phyloP scores from a whole-genome alignment of 2,113 vertebrate species.

The Balaenoptera acutorostrata region DNA sequence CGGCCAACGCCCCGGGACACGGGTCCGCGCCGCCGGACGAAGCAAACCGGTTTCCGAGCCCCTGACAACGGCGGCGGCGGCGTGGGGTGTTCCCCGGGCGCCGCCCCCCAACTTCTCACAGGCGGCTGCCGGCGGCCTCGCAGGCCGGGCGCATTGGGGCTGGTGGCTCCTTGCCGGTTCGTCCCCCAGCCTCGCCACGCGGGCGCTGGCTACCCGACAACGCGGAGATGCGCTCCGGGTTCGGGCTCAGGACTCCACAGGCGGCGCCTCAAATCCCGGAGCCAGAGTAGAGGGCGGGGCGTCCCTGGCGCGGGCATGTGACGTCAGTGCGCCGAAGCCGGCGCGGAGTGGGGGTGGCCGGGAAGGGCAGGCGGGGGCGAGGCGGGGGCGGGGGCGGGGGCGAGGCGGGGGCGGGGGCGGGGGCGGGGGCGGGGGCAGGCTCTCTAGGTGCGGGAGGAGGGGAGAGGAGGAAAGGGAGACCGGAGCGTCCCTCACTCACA shows the following conservation, averaged over 20 bases:
- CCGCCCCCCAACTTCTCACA: constrained; percentile 13
- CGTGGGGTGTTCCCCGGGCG: not conserved
- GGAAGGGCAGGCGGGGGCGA: not conserved
- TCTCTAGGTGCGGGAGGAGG: accelerated
- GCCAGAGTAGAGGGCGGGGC: accelerated
- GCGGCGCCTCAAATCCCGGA: not conserved
- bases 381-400: too few species aligned
- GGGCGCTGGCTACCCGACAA: not conserved
- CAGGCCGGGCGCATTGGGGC: not conserved
- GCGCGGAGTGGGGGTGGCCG: not conserved
- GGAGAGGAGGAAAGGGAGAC: accelerated
- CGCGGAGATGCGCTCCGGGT: accelerated
- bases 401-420: accelerated
- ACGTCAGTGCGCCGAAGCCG: constrained; percentile 33
- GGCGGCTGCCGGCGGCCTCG: not conserved
- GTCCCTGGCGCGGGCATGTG: constrained; percentile 45
- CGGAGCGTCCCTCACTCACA: not conserved
- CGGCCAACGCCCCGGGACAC: not conserved
- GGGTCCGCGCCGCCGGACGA: not conserved
- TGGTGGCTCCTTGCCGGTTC: not conserved
- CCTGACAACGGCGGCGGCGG: constrained; percentile 35
- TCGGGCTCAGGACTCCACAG: accelerated
- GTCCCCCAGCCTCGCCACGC: not conserved
- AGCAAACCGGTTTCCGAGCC: not conserved
- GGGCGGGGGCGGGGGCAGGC: too few species aligned